phyloP scores from a whole-genome alignment of 2,797 vertebrate genomes.

The Alcedo quadribrachys region DNA sequence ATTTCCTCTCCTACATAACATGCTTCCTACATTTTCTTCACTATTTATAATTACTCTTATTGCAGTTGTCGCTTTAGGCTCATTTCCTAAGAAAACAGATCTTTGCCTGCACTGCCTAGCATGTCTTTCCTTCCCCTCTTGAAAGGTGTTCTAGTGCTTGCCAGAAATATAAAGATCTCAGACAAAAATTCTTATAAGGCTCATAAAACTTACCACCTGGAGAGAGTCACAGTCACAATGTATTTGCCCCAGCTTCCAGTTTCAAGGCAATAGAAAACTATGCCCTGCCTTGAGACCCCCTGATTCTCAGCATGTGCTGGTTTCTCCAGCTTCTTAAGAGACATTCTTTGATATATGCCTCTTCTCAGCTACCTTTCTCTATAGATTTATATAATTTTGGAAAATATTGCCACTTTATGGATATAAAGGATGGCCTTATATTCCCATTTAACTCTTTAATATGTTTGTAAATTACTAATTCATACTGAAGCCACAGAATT shows the following conservation, averaged over 20 bases:
- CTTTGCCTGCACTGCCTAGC: not conserved
- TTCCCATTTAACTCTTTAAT: not conserved
- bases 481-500: not conserved
- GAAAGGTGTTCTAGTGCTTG: not conserved
- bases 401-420: not conserved
- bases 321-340: not conserved
- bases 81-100: not conserved
- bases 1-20: not conserved
- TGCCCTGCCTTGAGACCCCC: not conserved
- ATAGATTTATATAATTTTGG: not conserved
- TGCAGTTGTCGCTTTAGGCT: not conserved
- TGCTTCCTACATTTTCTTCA: not conserved
- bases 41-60: not conserved
- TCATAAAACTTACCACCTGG: not conserved
- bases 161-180: not conserved
- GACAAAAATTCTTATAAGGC: not conserved
- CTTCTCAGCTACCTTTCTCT: not conserved
- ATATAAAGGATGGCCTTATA: not conserved
- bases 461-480: not conserved
- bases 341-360: not conserved
- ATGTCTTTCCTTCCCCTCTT: not conserved
- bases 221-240: not conserved
- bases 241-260: not conserved
- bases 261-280: not conserved
- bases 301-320: not conserved